phyloP scores from a whole-genome alignment of 2,797 vertebrate genomes.

The Loriculus beryllinus region DNA sequence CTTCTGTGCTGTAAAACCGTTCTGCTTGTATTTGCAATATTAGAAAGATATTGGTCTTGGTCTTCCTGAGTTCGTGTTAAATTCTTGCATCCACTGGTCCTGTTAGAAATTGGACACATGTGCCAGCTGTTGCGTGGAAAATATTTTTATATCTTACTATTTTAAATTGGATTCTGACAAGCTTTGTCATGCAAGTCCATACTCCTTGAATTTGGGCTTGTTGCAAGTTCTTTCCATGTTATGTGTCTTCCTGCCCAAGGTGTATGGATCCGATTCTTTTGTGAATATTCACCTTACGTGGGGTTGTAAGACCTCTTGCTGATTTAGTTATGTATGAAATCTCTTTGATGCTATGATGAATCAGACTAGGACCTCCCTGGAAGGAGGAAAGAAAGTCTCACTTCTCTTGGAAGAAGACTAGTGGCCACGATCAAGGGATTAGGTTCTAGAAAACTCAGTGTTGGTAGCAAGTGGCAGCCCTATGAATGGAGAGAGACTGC shows the following conservation, averaged over 20 bases:
- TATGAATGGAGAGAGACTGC: accelerated
- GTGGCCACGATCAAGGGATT: background rate
- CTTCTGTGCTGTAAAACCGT: background rate
- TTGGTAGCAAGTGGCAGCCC: background rate
- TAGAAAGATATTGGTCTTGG: background rate
- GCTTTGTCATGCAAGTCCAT: background rate
- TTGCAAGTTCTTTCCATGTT: background rate
- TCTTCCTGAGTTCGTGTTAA: background rate
- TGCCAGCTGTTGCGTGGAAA: background rate
- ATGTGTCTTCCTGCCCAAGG: background rate
- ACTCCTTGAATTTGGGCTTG: background rate
- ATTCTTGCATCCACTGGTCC: accelerated
- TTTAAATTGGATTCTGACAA: background rate
- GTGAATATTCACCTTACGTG: background rate
- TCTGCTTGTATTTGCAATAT: background rate
- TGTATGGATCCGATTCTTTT: background rate
- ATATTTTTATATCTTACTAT: background rate
- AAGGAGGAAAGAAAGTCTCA: background rate
- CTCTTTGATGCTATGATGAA: background rate
- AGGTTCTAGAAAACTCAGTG: background rate
- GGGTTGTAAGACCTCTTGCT: background rate
- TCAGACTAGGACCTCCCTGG: background rate
- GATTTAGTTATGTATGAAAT: background rate
- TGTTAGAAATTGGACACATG: background rate
- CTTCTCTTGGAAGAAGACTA: background rate